Evolutionary conservation across 2,113 vertebrate species (phyloP).

Genomic region (Thinocorus orbignyianus): DNA sequence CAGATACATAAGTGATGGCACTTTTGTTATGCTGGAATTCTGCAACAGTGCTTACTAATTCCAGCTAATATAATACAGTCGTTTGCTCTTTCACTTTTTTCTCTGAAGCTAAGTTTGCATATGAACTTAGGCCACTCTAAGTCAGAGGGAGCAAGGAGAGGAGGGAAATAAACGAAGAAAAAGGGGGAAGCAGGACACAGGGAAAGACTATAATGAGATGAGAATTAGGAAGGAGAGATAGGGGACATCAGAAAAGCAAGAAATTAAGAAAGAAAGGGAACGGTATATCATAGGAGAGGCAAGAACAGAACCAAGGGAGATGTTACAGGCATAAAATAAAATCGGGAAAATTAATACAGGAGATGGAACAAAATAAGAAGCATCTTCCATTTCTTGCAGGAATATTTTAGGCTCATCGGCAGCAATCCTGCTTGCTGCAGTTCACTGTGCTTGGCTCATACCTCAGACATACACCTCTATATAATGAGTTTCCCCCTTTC

Average conservation of each 20-base stretch:
- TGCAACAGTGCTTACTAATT: not conserved
- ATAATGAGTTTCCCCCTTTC: slow-evolving; percentile 16
- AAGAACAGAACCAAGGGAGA: not conserved
- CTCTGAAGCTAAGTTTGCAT: not conserved
- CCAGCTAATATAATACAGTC: not conserved
- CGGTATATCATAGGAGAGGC: not conserved
- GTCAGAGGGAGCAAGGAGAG: not conserved
- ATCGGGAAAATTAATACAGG: not conserved
- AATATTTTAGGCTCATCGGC: not conserved
- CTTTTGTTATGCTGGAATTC: not conserved
- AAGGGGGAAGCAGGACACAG: not conserved
- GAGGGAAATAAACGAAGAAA: not conserved
- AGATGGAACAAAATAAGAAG: not conserved
- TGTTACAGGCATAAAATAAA: not conserved
- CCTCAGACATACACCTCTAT: not conserved
- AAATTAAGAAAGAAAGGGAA: not conserved
- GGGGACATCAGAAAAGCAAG: not conserved
- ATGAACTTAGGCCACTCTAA: not conserved
- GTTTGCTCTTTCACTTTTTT: slow-evolving; percentile 1
- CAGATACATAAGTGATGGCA: not conserved
- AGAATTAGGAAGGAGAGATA: slow-evolving; percentile 1
- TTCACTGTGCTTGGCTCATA: not conserved
- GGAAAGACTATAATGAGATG: not conserved
- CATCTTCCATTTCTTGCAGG: not conserved
- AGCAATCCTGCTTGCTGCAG: not conserved